Evolutionary conservation across 2,113 vertebrate genomes (phyloP).

Genomic region (Prunella fulvescens): DNA sequence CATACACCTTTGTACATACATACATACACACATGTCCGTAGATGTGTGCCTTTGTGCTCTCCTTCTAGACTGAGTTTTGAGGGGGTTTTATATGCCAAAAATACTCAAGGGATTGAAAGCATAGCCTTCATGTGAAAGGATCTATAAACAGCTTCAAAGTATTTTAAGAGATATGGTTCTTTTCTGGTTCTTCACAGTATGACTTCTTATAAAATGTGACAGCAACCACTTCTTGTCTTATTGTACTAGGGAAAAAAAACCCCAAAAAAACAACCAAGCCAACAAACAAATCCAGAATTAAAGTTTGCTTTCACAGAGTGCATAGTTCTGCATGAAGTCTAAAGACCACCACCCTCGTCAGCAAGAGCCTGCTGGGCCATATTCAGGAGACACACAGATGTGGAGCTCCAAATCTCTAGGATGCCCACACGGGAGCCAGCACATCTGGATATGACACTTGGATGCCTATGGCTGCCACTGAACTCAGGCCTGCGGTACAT

Average conservation of each 20-base stretch:
- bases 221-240: not conserved
- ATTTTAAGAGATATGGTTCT: not conserved
- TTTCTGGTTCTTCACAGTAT: not conserved
- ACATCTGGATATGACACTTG: rapidly evolving
- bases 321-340: not conserved
- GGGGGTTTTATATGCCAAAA: rapidly evolving
- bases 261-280: not conserved
- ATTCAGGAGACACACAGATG: rapidly evolving
- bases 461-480: not conserved
- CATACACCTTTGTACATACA: not conserved
- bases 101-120: not conserved
- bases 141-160: not conserved
- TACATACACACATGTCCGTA: not conserved
- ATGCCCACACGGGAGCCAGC: rapidly evolving
- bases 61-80: not conserved
- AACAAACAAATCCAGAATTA: not conserved
- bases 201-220: not conserved
- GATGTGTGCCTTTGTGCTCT: rapidly evolving
- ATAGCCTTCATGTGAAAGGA: not conserved
- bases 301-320: not conserved
- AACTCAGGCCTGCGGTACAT: rapidly evolving
- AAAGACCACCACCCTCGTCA: rapidly evolving
- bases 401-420: no score
- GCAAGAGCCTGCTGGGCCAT: not conserved
- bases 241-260: not conserved